A percentile compares a stretch with the other conserved stretches of the same genome.
Conservation (phyloP, 2,888 invertebrate genomes). For the Drosophila helvetica region DNA sequence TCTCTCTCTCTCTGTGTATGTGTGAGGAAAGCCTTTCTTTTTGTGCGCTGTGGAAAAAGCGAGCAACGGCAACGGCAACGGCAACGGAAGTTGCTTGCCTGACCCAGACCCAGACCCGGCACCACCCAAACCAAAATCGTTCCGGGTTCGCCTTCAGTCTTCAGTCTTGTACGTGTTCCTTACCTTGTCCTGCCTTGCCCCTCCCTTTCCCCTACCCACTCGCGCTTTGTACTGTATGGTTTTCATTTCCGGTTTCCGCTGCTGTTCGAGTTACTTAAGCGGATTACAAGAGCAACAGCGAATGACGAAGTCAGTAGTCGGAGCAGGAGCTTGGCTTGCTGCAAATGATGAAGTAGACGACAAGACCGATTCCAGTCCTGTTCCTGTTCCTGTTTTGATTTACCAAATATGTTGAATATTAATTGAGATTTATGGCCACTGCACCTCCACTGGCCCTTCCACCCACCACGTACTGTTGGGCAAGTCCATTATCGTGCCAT, state of each 20-base stretch:
- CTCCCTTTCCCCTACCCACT: not conserved
- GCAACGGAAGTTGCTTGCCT: conserved; percentile 65
- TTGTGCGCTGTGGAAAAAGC: conserved; percentile 25
- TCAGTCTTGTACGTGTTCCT: conserved; percentile 26
- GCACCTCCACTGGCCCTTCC: not conserved
- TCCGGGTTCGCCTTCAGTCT: conserved; percentile 19
- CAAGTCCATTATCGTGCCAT: not conserved
- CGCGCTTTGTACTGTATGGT: conserved; percentile 71
- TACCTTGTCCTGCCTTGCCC: conserved; percentile 17
- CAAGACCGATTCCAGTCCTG: conserved; percentile 8
- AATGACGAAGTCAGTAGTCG: conserved; percentile 17
- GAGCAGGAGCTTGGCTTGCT: conserved; percentile 9
- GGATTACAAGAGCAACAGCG: conserved; percentile 66
- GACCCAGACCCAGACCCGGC: conserved; percentile 44
- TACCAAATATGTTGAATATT: conserved; percentile 36
- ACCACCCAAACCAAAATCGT: conserved; percentile 13
- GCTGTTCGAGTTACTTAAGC: conserved; percentile 75
- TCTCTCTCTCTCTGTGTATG: conserved; percentile 3
- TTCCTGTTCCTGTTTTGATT: conserved; percentile 6
- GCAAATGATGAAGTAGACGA: conserved; percentile 8
- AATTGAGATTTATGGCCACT: conserved; percentile 41
- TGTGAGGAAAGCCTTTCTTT: not conserved
- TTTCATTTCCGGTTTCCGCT: conserved; percentile 79
- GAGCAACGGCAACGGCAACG: conserved; percentile 25
- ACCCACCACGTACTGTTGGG: not conserved